Base-by-base conservation (phyloP, 2,797 vertebrate species). In the Melanotaenia pygmaea region DNA sequence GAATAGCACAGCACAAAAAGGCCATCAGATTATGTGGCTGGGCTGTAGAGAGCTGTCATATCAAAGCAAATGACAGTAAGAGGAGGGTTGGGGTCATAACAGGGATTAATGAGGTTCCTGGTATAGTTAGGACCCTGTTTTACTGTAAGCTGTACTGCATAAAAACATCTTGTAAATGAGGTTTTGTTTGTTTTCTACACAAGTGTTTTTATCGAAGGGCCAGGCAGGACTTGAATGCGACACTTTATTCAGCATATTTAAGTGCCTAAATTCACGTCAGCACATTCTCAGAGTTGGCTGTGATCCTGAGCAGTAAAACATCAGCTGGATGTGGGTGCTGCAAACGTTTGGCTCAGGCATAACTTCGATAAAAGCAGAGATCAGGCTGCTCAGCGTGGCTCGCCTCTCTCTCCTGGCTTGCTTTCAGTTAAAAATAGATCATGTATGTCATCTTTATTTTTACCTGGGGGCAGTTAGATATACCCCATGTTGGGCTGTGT, bases 1-100 rank as follows among this genome's bases (percentile, higher is more conserved):
- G 84, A 88, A 89, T 90, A 72, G 87, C 71, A 82, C 22, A 4
- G 78, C 64, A 80, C 76, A 86, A 88, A 91, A 90, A 81, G 85
- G 81, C 82, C 86, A 89, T 81, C 81, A 88, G 88, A 90, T 93
- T 89, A 89, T 78, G 51, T 64, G 70, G 70, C 50, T 57, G 76
- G 67, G 69, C 56, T 61, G 53, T 12, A 14, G 73, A 84, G 68
- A 74, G 74, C 79, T 70, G 82, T 84, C 77, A 70, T 74, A 79
- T 77, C 69, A 72, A 71, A 81, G 73, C 71, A 81, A 75, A 64
- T 80, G 87, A 85, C 24, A 20, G 53, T 34, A 5, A 18, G 28
- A 43, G 64, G 53, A 45, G 50, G 40, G 30, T 18, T 9, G 34
- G 18, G 35, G 65, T 74, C 72, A 72, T 59, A 70, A 64, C 57